Conservation (phyloP, 2,888 invertebrate species). For the Pardosa pseudoannulata region DNA sequence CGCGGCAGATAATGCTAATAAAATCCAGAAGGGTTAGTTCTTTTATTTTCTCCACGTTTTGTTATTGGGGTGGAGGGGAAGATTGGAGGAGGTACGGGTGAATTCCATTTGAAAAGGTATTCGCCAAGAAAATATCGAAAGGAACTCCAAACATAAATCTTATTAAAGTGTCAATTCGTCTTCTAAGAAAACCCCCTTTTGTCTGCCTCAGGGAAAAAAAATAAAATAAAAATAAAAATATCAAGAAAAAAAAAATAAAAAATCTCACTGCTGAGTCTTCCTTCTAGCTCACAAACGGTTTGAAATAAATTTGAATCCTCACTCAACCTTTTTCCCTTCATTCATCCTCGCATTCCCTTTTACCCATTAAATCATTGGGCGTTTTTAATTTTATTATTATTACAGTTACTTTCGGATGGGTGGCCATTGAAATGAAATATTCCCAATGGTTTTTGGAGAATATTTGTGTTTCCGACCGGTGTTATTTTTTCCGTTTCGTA, state of each 20-base stretch:
- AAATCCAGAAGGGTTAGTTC: conserved; percentile 28
- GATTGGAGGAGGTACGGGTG: conserved; percentile 43
- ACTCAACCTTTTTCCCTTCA: conserved; percentile 14
- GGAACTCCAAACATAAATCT: conserved; percentile 70
- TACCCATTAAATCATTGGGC: conserved; percentile 69
- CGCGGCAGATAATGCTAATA: conserved; percentile 68
- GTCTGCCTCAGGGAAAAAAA: conserved; percentile 56
- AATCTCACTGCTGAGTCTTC: conserved; percentile 17
- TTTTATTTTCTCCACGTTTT: conserved; percentile 9
- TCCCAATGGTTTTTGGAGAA: conserved; percentile 43
- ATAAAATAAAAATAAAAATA: background rate
- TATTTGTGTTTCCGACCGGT: conserved; percentile 56
- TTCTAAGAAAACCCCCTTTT: conserved; percentile 50
- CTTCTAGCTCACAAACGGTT: conserved; percentile 49
- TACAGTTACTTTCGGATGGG: conserved; percentile 56
- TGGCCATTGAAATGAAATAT: conserved; percentile 70
- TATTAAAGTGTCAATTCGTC: conserved; percentile 72
- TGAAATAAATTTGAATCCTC: conserved; percentile 62
- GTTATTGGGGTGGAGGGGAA: conserved; percentile 16
- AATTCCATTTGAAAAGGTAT: conserved; percentile 63
- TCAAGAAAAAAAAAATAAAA: background rate
- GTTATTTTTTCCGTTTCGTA: conserved; percentile 58
- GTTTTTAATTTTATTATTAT: conserved; percentile 72
- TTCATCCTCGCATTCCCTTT: conserved; percentile 34
- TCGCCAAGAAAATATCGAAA: conserved; percentile 58